A percentile compares a stretch with the other conserved stretches of the same genome.
Evolutionary conservation across 2,113 vertebrate genomes (phyloP).

Genomic region (Lethenteron reissneri): DNA sequence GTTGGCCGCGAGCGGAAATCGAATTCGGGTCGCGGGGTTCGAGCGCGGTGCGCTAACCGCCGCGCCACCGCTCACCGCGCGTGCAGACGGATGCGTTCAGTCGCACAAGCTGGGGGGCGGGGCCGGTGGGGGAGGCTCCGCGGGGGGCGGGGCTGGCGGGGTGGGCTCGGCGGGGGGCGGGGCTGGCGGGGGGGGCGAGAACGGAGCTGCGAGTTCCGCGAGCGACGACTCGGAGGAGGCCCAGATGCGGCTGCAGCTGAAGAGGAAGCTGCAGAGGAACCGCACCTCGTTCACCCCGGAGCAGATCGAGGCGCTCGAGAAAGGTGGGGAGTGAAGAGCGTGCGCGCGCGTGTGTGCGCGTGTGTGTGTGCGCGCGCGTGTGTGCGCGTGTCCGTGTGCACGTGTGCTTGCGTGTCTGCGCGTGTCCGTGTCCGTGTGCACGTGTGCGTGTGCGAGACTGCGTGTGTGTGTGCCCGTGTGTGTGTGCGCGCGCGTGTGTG

Average conservation of each 20-base stretch:
- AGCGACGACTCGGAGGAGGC: conserved; percentile 35
- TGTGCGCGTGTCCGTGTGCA: background rate
- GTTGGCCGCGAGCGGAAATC: too few relatives aligned
- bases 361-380: background rate
- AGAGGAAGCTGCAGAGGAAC: conserved; percentile 55
- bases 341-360: background rate
- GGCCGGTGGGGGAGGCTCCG: too few relatives aligned
- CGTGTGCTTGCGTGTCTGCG: background rate
- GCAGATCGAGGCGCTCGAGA: conserved; percentile 54
- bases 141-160: background rate
- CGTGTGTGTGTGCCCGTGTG: background rate
- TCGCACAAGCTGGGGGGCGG: too few relatives aligned
- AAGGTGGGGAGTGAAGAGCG: conserved; percentile 22
- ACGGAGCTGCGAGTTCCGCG: background rate
- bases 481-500: background rate
- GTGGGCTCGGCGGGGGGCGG: conserved; percentile 2
- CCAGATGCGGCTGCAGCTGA: conserved; percentile 47
- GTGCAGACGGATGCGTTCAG: too few relatives aligned
- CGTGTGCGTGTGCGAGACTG: background rate
- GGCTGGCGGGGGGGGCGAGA: background rate
- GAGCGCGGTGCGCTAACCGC: too few relatives aligned
- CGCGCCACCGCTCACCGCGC: too few relatives aligned
- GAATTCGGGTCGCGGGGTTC: too few relatives aligned
- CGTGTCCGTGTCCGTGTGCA: background rate
- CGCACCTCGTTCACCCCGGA: conserved; percentile 51